phyloP scores from a whole-genome alignment of 2,888 invertebrate species.

The Fragum fragum region DNA sequence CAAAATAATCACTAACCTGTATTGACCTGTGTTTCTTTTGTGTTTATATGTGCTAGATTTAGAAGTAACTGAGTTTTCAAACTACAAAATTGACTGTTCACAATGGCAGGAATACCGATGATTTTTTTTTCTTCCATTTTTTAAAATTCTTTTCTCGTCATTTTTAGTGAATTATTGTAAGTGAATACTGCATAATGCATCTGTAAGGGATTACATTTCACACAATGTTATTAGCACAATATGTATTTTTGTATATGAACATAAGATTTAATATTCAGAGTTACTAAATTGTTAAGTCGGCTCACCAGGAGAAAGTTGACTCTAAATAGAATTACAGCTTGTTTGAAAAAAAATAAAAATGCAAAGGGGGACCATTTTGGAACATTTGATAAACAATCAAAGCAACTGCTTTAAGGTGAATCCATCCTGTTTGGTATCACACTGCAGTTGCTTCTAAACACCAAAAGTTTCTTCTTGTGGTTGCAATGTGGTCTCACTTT shows the following conservation, averaged over 20 bases:
- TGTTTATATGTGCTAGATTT: too few relatives aligned
- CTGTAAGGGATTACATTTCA: slow-evolving; percentile 13
- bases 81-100: slow-evolving; percentile 20
- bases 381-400: too few relatives aligned
- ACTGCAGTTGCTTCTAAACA: too few relatives aligned
- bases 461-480: too few relatives aligned
- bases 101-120: slow-evolving; percentile 29
- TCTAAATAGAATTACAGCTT: slow-evolving; percentile 57
- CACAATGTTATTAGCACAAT: slow-evolving; percentile 26
- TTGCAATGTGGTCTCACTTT: too few relatives aligned
- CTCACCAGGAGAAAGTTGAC: slow-evolving; percentile 52
- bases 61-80: not conserved
- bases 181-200: slow-evolving; percentile 62
- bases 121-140: slow-evolving; percentile 25
- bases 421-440: too few relatives aligned
- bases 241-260: slow-evolving; percentile 56
- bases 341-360: not conserved
- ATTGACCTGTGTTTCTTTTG: too few relatives aligned
- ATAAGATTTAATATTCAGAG: slow-evolving; percentile 8
- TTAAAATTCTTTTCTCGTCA: not conserved
- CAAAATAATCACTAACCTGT: too few relatives aligned
- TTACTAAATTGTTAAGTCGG: slow-evolving; percentile 39
- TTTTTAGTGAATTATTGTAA: not conserved
- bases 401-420: too few relatives aligned
- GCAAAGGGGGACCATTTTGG: too few relatives aligned